Evolutionary conservation across 92 coral and sea anemone species (phyloP).

Genomic region (Meandrina meandrites): DNA sequence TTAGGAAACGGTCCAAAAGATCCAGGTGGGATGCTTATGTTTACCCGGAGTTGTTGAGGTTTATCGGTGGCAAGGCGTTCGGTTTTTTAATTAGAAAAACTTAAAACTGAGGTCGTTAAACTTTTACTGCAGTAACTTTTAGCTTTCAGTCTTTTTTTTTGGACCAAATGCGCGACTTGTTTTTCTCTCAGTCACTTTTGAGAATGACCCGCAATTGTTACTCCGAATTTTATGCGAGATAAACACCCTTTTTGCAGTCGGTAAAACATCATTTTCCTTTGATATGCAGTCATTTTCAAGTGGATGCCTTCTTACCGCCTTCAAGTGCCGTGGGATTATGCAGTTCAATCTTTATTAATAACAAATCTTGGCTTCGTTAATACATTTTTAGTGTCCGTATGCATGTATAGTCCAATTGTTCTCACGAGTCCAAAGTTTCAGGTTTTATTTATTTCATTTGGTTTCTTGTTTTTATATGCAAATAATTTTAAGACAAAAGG

Average conservation of each 20-base stretch:
- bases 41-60: not conserved
- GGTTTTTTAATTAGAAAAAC: not conserved
- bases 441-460: slow-evolving; percentile 3
- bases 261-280: not conserved
- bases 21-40: not conserved
- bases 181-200: not conserved
- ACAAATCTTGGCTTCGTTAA: not conserved
- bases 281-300: not conserved
- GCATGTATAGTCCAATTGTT: not conserved
- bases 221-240: not conserved
- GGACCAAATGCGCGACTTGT: not conserved
- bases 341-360: not conserved
- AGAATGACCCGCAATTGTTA: not conserved
- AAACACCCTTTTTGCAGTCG: not conserved
- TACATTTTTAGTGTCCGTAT: not conserved
- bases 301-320: not conserved
- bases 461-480: slow-evolving; percentile 29
- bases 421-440: slow-evolving; percentile 26
- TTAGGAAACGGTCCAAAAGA: not conserved
- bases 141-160: not conserved
- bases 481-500: slow-evolving; percentile 29
- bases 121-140: not conserved
- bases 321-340: not conserved
- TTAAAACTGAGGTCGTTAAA: not conserved
- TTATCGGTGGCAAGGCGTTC: not conserved